These are phyloP conservation scores for Peromyscus polionotus DNA, from an alignment of 2,113 vertebrate genomes.

Conservation along the genomic window DNA sequence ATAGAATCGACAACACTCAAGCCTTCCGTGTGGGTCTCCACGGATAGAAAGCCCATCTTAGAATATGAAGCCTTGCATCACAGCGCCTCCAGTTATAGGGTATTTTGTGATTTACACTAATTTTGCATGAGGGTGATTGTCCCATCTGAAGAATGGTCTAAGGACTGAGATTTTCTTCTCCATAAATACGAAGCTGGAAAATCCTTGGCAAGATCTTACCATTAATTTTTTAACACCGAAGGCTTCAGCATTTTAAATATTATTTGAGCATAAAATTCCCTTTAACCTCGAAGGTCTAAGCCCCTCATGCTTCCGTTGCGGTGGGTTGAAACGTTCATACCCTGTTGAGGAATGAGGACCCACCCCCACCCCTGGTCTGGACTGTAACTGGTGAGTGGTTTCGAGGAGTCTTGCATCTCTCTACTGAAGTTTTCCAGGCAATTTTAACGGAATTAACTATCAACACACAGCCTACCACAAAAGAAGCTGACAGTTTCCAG, in stretches of 20 bases:
- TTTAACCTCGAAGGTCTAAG: constrained; percentile 37
- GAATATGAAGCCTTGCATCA: not conserved
- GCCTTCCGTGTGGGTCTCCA: constrained; percentile 55
- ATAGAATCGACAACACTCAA: constrained; percentile 83
- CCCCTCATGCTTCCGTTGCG: constrained; percentile 56
- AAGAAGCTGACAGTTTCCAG: constrained; percentile 80
- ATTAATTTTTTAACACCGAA: not conserved
- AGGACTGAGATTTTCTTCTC: not conserved
- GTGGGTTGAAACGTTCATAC: not conserved
- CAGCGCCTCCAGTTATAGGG: not conserved
- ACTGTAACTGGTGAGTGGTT: constrained; percentile 68
- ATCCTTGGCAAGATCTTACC: constrained; percentile 1
- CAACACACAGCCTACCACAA: constrained; percentile 81
- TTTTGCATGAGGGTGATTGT: constrained; percentile 40
- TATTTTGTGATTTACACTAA: constrained; percentile 13
- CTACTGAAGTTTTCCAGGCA: constrained; percentile 77
- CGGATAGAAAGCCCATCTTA: constrained; percentile 27
- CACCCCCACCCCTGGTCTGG: constrained; percentile 11
- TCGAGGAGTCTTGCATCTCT: constrained; percentile 80
- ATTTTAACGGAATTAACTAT: constrained; percentile 83
- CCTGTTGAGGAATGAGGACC: constrained; percentile 36
- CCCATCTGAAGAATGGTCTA: constrained; percentile 37
- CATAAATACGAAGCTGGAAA: not conserved
- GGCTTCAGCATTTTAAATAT: constrained; percentile 59
- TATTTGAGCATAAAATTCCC: constrained; percentile 70